These are phyloP conservation scores for Platysternon megacephalum DNA, from an alignment of 2,113 vertebrate genomes.

Conservation along the genomic window DNA sequence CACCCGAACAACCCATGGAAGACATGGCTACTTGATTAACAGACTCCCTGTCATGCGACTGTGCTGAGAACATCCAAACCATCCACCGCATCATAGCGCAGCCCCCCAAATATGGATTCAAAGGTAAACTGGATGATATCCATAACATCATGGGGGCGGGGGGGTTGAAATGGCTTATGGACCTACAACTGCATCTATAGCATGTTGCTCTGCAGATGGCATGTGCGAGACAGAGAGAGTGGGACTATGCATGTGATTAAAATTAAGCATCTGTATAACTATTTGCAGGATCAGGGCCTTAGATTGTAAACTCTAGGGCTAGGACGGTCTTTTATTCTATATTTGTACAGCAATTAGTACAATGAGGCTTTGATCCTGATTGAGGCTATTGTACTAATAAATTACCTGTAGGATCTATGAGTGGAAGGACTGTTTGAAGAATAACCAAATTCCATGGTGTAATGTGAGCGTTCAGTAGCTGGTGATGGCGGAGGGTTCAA, in stretches of 20 bases:
- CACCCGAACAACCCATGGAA: background rate
- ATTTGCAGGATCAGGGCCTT: slow-evolving; percentile 22
- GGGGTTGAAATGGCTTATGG: background rate
- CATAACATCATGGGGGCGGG: background rate
- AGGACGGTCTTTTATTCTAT: slow-evolving; percentile 24
- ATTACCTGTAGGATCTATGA: slow-evolving; percentile 97
- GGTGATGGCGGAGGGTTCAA: slow-evolving; percentile 98
- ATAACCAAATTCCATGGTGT: slow-evolving; percentile 97
- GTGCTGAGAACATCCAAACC: background rate
- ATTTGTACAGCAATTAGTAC: slow-evolving; percentile 4
- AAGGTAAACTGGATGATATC: background rate
- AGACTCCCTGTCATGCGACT: background rate
- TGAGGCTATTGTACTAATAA: background rate
- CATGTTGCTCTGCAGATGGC: background rate
- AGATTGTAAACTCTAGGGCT: background rate
- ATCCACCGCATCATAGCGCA: background rate
- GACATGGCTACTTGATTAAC: background rate
- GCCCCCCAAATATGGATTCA: background rate
- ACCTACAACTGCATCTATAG: background rate
- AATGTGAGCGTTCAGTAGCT: slow-evolving; percentile 95
- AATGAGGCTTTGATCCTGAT: slow-evolving; percentile 1
- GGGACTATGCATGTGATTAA: background rate
- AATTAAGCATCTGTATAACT: background rate
- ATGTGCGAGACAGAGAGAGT: background rate
- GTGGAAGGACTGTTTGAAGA: slow-evolving; percentile 98